Percentiles rank a stretch among this genome's conserved stretches.
These are phyloP conservation scores for Galerucella calmariensis DNA, from an alignment of 2,888 invertebrate species.

Conservation along the genomic window DNA sequence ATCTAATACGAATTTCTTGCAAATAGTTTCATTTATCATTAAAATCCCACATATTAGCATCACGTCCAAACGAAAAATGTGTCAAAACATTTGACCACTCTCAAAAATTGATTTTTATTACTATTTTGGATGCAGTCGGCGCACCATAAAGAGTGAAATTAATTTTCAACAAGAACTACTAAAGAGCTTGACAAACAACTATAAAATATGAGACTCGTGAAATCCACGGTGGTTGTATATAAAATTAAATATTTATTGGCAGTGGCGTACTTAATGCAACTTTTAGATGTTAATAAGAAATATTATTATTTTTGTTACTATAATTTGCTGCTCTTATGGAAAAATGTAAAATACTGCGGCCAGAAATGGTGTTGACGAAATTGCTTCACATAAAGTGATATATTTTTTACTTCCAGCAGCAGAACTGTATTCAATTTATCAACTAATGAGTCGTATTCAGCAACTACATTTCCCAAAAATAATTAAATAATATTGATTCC, in stretches of 20 bases:
- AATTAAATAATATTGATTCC: no score
- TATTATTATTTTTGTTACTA: no score
- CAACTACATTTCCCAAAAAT: no score
- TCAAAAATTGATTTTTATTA: slow-evolving; percentile 45
- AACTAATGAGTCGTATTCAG: no score
- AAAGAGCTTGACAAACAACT: slow-evolving; percentile 62
- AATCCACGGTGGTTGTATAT: slow-evolving; percentile 54
- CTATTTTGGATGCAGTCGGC: slow-evolving; percentile 48
- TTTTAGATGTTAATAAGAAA: background rate
- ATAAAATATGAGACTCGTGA: slow-evolving; percentile 61
- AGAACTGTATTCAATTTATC: no score
- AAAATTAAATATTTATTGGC: slow-evolving; percentile 50
- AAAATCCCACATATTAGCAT: background rate
- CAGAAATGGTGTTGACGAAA: no score
- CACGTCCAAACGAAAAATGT: background rate
- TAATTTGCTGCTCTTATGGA: no score
- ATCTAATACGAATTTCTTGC: no score
- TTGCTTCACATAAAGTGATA: no score
- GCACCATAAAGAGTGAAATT: slow-evolving; percentile 57
- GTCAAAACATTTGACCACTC: slow-evolving; percentile 18
- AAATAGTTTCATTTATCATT: background rate
- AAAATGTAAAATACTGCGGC: no score
- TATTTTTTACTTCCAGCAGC: no score
- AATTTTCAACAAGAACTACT: slow-evolving; percentile 61
- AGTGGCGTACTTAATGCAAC: slow-evolving; percentile 2